phyloP scores from a whole-genome alignment of 2,888 invertebrate genomes.

The Dryobota labecula region DNA sequence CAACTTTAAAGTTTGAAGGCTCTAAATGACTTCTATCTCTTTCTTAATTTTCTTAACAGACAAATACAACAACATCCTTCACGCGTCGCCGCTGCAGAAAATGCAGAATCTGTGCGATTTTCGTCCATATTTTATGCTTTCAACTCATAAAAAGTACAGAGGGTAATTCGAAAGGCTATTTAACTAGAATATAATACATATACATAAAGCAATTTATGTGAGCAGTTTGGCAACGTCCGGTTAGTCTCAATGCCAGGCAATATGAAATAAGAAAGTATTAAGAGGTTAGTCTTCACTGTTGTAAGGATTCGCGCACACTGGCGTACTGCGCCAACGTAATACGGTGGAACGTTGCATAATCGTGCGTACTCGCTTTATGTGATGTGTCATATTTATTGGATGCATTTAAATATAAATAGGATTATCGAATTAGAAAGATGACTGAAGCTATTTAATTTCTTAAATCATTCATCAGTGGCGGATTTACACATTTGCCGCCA shows the following conservation, averaged over 20 bases:
- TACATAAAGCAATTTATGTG: constrained; percentile 44
- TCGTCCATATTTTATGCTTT: constrained; percentile 9
- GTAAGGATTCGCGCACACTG: constrained; percentile 41
- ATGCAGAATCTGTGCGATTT: neutral
- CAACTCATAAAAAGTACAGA: constrained; percentile 14
- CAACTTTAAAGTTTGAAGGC: constrained; percentile 3
- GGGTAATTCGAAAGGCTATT: constrained; percentile 43
- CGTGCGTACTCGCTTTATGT: neutral
- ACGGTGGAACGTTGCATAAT: constrained; percentile 46
- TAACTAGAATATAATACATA: constrained; percentile 33
- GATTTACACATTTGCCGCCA: too few species aligned
- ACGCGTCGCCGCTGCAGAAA: neutral
- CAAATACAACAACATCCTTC: neutral
- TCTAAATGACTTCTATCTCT: constrained; percentile 1
- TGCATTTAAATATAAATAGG: constrained; percentile 30
- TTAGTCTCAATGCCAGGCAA: constrained; percentile 49
- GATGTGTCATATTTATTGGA: constrained; percentile 23
- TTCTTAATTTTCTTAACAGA: neutral
- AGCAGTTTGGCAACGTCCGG: constrained; percentile 56
- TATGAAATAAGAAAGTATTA: constrained; percentile 50
- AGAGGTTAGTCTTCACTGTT: constrained; percentile 32
- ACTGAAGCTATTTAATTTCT: neutral
- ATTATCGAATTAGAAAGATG: neutral
- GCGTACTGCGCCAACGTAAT: constrained; percentile 15
- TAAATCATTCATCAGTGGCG: too few species aligned